phyloP scores from a whole-genome alignment of 2,888 invertebrate species.

The Chironomus tentans region DNA sequence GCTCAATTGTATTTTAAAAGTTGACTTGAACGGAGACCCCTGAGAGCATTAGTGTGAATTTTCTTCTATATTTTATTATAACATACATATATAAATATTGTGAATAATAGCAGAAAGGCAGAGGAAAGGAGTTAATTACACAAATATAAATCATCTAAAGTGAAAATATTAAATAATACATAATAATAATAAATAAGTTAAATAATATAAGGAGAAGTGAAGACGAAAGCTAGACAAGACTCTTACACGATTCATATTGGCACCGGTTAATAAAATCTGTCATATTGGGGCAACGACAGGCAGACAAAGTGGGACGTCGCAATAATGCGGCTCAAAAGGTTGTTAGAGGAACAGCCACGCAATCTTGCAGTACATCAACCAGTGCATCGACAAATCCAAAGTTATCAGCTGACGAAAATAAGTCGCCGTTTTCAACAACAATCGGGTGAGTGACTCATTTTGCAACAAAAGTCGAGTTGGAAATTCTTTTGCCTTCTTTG shows the following conservation, averaged over 20 bases:
- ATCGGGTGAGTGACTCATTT: constrained; percentile 17
- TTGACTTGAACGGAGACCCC: neutral
- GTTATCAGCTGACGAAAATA: constrained; percentile 15
- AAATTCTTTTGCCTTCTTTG: neutral
- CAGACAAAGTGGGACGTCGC: constrained; percentile 32
- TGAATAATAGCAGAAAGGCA: too few relatives aligned
- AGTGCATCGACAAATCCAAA: neutral
- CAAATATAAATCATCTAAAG: too few relatives aligned
- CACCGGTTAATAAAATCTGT: constrained; percentile 2
- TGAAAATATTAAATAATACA: too few relatives aligned
- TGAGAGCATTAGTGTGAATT: too few relatives aligned
- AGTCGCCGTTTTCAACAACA: constrained; percentile 17
- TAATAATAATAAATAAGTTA: too few relatives aligned
- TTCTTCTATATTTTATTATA: too few relatives aligned
- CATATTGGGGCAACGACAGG: constrained; percentile 34
- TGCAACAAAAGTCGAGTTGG: neutral
- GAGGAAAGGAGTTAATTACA: too few relatives aligned
- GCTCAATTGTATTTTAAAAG: neutral
- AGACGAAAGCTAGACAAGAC: neutral
- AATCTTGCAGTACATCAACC: constrained; percentile 13
- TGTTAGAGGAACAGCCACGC: constrained; percentile 24
- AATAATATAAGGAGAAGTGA: neutral
- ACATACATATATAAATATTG: too few relatives aligned
- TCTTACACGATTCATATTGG: neutral
- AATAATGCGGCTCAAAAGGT: constrained; percentile 34